These are phyloP conservation scores for Heliconius ethilla DNA, from an alignment of 2,888 invertebrate species.

Conservation along the genomic window DNA sequence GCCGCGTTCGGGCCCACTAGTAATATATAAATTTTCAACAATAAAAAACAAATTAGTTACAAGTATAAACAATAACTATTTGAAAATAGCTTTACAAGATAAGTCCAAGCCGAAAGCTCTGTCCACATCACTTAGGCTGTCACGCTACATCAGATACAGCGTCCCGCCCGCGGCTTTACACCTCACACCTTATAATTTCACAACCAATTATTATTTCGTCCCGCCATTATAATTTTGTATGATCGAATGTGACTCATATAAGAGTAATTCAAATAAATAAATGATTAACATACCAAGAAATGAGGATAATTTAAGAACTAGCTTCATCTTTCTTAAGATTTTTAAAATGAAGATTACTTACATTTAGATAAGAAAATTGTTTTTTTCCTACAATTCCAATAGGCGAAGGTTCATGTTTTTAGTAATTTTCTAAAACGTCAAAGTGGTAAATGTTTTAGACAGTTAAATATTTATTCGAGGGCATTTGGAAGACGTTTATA, in stretches of 20 bases:
- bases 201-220: slow-evolving; percentile 62
- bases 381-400: background rate
- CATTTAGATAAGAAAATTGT: background rate
- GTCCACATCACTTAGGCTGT: slow-evolving; percentile 66
- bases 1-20: too few relatives aligned
- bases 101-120: slow-evolving; percentile 13
- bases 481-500: background rate
- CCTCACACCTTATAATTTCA: slow-evolving; percentile 77
- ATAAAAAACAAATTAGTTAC: background rate
- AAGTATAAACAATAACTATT: slow-evolving; percentile 16
- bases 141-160: slow-evolving; percentile 66
- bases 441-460: background rate
- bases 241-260: slow-evolving; percentile 32
- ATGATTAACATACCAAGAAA: background rate
- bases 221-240: slow-evolving; percentile 37
- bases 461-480: background rate
- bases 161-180: slow-evolving; percentile 60
- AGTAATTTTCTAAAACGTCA: too few relatives aligned
- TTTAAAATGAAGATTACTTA: too few relatives aligned
- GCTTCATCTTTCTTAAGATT: background rate
- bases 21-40: background rate
- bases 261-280: slow-evolving; percentile 24
- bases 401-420: too few relatives aligned
- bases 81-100: slow-evolving; percentile 11
- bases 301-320: background rate